These are phyloP conservation scores for Aromia moschata DNA, from an alignment of 2,888 invertebrate genomes.

Conservation along the genomic window DNA sequence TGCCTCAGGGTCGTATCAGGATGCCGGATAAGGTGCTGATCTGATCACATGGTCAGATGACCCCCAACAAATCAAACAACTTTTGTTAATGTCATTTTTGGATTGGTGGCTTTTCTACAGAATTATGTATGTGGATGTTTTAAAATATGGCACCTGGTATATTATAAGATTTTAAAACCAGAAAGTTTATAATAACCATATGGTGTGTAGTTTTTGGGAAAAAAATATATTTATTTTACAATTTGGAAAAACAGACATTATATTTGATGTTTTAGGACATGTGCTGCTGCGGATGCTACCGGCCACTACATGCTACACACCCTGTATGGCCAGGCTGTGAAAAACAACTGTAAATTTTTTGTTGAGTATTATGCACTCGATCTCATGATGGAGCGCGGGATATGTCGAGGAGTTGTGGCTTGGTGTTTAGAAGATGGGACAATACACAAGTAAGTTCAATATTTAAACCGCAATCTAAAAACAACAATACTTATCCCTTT, in stretches of 20 bases:
- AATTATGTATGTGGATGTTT: too few species aligned
- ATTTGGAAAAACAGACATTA: background rate
- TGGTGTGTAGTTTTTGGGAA: background rate
- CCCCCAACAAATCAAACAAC: too few species aligned
- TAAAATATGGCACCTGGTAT: too few species aligned
- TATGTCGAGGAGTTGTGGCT: slow-evolving; percentile 71
- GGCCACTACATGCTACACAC: slow-evolving; percentile 77
- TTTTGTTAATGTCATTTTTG: too few species aligned
- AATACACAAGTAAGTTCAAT: slow-evolving; percentile 66
- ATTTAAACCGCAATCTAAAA: too few species aligned
- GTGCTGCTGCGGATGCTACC: slow-evolving; percentile 75
- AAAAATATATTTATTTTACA: background rate
- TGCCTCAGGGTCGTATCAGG: too few species aligned
- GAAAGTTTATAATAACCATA: background rate
- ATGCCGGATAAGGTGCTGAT: too few species aligned
- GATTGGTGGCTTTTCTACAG: too few species aligned
- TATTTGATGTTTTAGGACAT: slow-evolving; percentile 61
- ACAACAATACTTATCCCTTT: too few species aligned
- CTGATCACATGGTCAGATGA: too few species aligned
- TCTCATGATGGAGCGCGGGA: slow-evolving; percentile 72
- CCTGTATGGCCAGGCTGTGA: slow-evolving; percentile 74
- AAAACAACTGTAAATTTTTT: slow-evolving; percentile 75
- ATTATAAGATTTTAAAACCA: too few species aligned
- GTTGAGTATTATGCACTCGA: slow-evolving; percentile 78
- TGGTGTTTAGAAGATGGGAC: slow-evolving; percentile 76